Percentiles rank a stretch among this genome's conserved stretches.
phyloP scores from a whole-genome alignment of 1,140 invertebrate genomes.

The Meloidogyne hapla region DNA sequence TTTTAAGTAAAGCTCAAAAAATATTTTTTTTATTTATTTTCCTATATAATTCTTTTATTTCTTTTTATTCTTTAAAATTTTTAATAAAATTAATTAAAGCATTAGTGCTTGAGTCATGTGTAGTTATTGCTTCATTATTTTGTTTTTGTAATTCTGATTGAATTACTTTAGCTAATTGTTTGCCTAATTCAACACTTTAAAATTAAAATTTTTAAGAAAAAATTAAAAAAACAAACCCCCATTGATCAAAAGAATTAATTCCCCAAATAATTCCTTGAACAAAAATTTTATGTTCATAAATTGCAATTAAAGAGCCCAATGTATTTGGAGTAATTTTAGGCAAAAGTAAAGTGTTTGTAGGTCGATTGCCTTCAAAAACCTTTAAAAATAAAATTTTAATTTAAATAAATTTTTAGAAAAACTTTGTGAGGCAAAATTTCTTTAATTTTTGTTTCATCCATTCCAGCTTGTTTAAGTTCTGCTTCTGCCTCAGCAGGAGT shows the following conservation, averaged over 20 bases:
- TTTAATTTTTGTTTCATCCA: conserved; percentile 68
- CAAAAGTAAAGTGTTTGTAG: conserved; percentile 95
- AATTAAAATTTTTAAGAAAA: conserved; percentile 23
- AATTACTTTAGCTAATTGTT: conserved; percentile 94
- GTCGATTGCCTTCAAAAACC: conserved; percentile 89
- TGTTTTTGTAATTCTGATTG: conserved; percentile 80
- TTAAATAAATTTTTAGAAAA: not conserved
- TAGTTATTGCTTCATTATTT: conserved; percentile 68
- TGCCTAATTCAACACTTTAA: conserved; percentile 88
- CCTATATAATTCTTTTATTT: not conserved
- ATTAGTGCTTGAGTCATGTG: conserved; percentile 86
- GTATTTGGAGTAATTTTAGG: conserved; percentile 88
- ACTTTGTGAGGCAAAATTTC: conserved; percentile 86
- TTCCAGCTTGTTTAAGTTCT: conserved; percentile 68
- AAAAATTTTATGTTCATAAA: conserved; percentile 99
- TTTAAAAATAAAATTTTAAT: conserved; percentile 34
- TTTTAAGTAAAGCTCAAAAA: not conserved
- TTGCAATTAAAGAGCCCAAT: conserved; percentile 88
- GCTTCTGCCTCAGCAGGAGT: conserved; percentile 74
- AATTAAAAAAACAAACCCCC: conserved; percentile 75
- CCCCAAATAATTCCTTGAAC: conserved; percentile 97
- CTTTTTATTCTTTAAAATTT: not conserved
- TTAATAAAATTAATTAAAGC: conserved; percentile 92
- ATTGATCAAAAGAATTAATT: conserved; percentile 99
- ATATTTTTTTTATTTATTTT: too few relatives aligned